A percentile compares a stretch with the other conserved stretches of the same genome.
Conservation (phyloP, 2,888 invertebrate genomes). For the Drosophila prolongata region DNA sequence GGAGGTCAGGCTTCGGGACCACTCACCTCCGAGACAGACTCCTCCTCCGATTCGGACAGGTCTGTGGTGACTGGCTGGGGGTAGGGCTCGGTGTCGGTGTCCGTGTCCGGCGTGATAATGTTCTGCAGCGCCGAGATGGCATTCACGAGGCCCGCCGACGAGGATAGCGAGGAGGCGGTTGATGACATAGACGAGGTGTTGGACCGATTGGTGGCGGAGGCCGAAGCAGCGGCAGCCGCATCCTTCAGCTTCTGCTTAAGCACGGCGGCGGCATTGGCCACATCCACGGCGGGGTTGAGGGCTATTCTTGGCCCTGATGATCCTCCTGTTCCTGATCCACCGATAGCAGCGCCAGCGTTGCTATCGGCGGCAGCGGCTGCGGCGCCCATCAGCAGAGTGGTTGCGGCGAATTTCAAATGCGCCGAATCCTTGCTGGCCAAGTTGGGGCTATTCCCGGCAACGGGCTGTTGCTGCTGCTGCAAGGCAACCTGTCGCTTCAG, state of each 20-base stretch:
- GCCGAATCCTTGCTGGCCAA: conserved; percentile 63
- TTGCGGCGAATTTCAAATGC: conserved; percentile 79
- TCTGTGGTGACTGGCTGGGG: conserved; percentile 96
- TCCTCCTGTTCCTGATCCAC: conserved; percentile 42
- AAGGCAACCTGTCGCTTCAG: conserved; percentile 68
- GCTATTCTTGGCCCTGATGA: conserved; percentile 38
- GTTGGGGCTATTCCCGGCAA: conserved; percentile 50
- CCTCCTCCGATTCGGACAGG: conserved; percentile 97
- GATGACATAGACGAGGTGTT: conserved; percentile 82
- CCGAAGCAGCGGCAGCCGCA: conserved; percentile 64
- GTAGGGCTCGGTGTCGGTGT: conserved; percentile 92
- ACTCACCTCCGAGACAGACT: conserved; percentile 97
- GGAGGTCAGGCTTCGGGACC: background rate
- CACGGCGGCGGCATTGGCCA: conserved; percentile 70
- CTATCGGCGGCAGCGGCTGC: conserved; percentile 81
- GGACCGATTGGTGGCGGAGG: conserved; percentile 69
- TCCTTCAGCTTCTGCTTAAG: conserved; percentile 78
- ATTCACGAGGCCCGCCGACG: conserved; percentile 82
- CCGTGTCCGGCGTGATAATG: conserved; percentile 92
- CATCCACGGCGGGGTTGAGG: conserved; percentile 46
- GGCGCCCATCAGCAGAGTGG: conserved; percentile 74
- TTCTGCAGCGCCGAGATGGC: conserved; percentile 82
- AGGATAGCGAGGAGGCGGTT: conserved; percentile 81
- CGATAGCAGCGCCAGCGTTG: conserved; percentile 64
- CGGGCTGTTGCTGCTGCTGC: conserved; percentile 60